Percentiles rank a stretch among this genome's conserved stretches.
Conservation (phyloP, 2,113 vertebrate genomes). For the Serranochromis macrocephalus region DNA sequence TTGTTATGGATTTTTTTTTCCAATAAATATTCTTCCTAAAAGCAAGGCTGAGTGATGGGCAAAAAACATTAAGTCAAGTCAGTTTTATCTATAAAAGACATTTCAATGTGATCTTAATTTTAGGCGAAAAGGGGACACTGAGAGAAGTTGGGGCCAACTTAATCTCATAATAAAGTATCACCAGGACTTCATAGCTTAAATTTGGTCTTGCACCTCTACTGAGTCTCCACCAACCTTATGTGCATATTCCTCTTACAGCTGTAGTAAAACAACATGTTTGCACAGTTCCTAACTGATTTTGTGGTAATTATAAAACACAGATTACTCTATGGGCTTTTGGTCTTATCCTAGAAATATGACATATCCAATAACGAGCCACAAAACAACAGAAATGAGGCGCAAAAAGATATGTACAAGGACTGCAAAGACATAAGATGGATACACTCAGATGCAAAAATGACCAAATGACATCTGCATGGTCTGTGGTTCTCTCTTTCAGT, state of each 20-base stretch:
- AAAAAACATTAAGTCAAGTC: background rate
- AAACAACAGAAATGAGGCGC: background rate
- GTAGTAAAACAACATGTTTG: background rate
- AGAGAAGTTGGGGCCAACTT: background rate
- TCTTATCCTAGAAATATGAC: background rate
- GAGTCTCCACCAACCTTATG: background rate
- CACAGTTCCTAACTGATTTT: background rate
- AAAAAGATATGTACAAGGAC: background rate
- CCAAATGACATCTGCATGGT: background rate
- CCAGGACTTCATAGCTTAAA: background rate
- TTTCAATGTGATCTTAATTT: background rate
- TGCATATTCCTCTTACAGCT: background rate
- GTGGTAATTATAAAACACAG: background rate
- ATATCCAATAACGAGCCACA: background rate
- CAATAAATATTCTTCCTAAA: background rate
- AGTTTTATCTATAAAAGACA: background rate
- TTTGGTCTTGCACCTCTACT: background rate
- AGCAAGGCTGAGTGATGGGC: background rate
- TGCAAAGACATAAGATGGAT: background rate
- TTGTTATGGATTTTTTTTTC: background rate
- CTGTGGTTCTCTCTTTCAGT: background rate
- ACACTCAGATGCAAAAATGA: background rate
- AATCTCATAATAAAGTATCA: background rate
- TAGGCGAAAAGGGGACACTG: background rate
- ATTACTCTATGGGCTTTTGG: background rate